Conservation (phyloP, 1,140 invertebrate species). For the Pogonus chalceus region DNA sequence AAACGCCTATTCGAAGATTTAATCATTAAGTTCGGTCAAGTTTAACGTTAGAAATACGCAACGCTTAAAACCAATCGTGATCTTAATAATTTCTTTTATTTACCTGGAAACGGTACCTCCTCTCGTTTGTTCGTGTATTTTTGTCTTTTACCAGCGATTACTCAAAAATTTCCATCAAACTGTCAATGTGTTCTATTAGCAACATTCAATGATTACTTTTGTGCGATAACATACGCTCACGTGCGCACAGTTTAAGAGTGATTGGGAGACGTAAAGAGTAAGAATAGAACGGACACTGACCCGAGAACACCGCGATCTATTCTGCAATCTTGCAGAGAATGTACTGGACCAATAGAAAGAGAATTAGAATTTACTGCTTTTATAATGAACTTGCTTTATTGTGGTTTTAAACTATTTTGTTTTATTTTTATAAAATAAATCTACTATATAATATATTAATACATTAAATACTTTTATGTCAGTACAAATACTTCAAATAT, state of each 20-base stretch:
- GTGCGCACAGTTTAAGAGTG: not conserved
- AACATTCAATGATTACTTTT: no score
- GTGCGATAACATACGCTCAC: no score
- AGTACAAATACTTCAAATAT: no score
- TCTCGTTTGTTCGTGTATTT: not conserved
- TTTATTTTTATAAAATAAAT: not conserved
- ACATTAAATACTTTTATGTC: no score
- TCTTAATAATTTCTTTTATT: not conserved
- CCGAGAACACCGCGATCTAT: no score
- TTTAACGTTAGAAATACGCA: no score
- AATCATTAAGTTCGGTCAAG: no score
- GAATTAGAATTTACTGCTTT: not conserved
- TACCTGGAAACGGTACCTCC: not conserved
- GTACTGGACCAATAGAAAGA: no score
- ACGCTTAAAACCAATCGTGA: not conserved
- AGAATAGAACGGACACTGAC: constrained; percentile 1
- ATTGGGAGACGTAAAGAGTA: not conserved
- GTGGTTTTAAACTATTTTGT: not conserved
- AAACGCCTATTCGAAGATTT: no score
- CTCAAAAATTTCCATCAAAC: no score
- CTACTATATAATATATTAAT: not conserved
- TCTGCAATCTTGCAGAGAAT: no score
- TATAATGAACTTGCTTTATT: not conserved
- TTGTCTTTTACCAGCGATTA: not conserved
- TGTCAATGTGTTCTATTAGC: no score